Base-by-base conservation (phyloP, 2,113 vertebrate genomes). In the Prochilodus magdalenae region DNA sequence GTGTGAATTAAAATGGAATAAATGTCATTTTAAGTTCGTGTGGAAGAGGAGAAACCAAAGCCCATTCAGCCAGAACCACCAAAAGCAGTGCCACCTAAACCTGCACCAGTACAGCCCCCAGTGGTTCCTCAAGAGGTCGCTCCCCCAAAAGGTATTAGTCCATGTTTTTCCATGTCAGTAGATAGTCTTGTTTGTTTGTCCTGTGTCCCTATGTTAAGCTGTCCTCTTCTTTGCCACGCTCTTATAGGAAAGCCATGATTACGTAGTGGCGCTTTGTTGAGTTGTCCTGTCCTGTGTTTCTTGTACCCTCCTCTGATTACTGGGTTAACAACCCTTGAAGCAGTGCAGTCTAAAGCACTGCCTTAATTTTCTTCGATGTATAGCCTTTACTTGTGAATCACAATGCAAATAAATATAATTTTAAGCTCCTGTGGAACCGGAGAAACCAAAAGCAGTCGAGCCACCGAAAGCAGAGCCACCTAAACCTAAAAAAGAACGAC, bases 391-490 rank as follows among this genome's bases (percentile, higher is more conserved):
- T 67, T 22, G 18, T 0, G 36, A 69, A 81, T 55, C 55, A 55
- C 36, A 81, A 57, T 22, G 22, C n/a, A 59, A 59, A 8, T 60
- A 51, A 73, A 82, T 87, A 44, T 85, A 81, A 83, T 94, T 95
- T 93, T 79, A 95, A 96, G 94, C 94, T 88, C 86, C 92, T 79
- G 94, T 94, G 74, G 89, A 92, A 49, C 87, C 93, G 82, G 95
- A 92, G 91, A 95, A 73, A 86, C 79, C 87, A 81, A 85, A 90
- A 59, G 88, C 88, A 24, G 92, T 91, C 89, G 72, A 91, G 80
- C 57, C 66, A 22, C n/a, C 59, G 57, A 81, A 74, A 29, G 40
- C 27, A 53, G 20, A 65, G 5, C 75, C 75, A 53, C 4, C 47
- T 30, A 79, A 78, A 74, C 75, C 57, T 44, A 27, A 65, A 65